Percentiles rank a stretch among this genome's conserved stretches.
Evolutionary conservation across 2,797 vertebrate genomes (phyloP).

Genomic region (Periparus ater): DNA sequence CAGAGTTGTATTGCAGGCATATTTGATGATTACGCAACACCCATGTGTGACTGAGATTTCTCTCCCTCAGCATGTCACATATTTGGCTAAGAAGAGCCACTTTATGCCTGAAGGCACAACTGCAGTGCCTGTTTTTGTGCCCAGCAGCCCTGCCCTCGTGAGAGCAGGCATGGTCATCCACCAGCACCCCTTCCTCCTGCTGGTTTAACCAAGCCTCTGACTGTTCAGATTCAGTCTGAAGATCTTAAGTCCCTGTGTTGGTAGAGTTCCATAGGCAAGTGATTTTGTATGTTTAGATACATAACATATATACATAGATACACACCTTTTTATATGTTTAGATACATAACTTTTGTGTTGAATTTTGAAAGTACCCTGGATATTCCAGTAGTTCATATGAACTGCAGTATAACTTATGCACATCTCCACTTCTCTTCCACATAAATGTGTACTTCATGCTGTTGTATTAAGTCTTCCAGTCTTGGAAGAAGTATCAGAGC

Average conservation of each 20-base stretch:
- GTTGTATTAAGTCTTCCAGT: background rate
- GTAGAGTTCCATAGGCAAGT: background rate
- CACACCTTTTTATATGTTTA: background rate
- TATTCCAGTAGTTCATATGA: background rate
- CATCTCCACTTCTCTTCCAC: background rate
- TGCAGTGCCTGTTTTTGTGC: too few species aligned
- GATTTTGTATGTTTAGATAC: background rate
- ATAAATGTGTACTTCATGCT: background rate
- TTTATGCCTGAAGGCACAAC: background rate
- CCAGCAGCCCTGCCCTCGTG: rapidly evolving
- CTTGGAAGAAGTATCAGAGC: background rate
- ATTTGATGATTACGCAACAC: background rate
- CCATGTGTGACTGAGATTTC: background rate
- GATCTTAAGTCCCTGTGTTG: background rate
- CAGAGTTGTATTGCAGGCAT: background rate
- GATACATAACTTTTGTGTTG: background rate
- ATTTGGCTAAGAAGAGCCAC: background rate
- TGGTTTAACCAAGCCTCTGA: background rate
- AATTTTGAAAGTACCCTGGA: background rate
- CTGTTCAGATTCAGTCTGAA: background rate
- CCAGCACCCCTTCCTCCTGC: background rate
- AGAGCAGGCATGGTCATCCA: background rate
- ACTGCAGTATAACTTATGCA: background rate
- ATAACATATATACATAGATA: too few species aligned
- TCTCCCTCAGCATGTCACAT: background rate